Base-by-base conservation (phyloP, 2,888 invertebrate species). In the Latheticus oryzae region DNA sequence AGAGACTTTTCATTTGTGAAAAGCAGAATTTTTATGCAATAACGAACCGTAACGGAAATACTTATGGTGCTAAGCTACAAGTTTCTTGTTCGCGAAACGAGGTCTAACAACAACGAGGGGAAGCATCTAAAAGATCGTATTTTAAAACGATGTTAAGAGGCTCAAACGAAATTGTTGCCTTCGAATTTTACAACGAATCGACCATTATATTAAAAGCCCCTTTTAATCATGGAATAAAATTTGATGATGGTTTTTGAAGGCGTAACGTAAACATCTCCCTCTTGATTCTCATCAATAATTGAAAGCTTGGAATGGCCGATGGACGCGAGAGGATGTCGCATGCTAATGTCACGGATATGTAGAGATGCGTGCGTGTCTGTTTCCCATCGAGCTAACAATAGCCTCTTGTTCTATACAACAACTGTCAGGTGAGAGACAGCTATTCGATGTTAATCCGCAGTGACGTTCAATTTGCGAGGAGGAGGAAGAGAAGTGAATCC, bases 381-480 rank as follows among this genome's bases (percentile, higher is more conserved):
- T 40, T 51, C 33, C 45, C 30, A 45, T 45, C 32, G 28, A 17
- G 37, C 24, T 28, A 24, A 42, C 56, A 56, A 42, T 56, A 42
- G 48, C 21, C 26, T 42, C 42, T 42, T 50, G 21, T 32, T 12
- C 33, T 55, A 37, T 9, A 32, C 32, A 43, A 43, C 45, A 21
- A 28, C 45, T 40, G 56, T 33, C 56, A 50, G 48, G 42, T 50
- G 48, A 45, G 43, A 43, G 45, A 45, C 30, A 45, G 19, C 17
- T 21, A 19, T 13, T 35, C 47, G 33, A 33, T 16, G 23, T 42
- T 43, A 51, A 43, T 51, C 40, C 38, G 30, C 21, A 11, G 30
- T 51, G 51, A 57, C 57, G 57, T 51, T 43, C 43, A 51, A 57
- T 57, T 51, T 51, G 56, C 50, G 28, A 37, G 28, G 54, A 37